Evolutionary conservation across 1,140 invertebrate genomes (phyloP), one percentile per base, ranked within the genome.

Genomic region (Rhagoletis pomonella): DNA sequence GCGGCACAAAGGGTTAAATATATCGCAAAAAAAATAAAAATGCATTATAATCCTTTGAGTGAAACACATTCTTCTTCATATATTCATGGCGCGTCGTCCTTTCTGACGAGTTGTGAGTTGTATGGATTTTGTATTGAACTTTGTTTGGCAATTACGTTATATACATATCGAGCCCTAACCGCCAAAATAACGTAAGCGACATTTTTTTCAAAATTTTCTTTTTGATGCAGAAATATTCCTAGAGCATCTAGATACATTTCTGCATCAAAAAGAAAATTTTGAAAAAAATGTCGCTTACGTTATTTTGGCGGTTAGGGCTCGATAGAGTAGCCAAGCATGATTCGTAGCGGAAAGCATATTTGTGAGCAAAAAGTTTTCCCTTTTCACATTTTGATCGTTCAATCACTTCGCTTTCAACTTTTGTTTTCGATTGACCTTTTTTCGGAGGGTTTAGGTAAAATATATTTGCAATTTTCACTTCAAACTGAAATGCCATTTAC

Each of bases 391-490:
- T 7, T 47, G 17, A 42, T 81, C 73, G 42, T 47, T 81, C 73
- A 81, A 81, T 81, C 73, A 55, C n/a, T 81, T 10, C 29, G 73
- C 47, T 50, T 81, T 81, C 17, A 81, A 81, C 73, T 81, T 81
- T 81, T 47, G 5, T 55, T 81, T 55, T 81, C 47, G 17, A 14
- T 81, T 81, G 73, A 81, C 73, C 73, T 55, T 81, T 81, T 69
- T 47, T 81, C 12, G 10, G 14, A 0, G 7, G 9, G 17, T 42
- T 81, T 81, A 50, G 3, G 47, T 9, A 81, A 19, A 47, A 81
- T 55, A 55, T 81, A 81, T 81, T 81, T 50, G 73, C 73, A 55
- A 55, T 81, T 81, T 81, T 81, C 17, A 55, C 19, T 77, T 50
- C 47, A 77, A 77, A 81, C 19, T 81, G 17, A 81, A 81, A 55